Percentiles rank a stretch among this genome's conserved stretches.
These are phyloP conservation scores for Coptodon bakossiorum DNA, from an alignment of 2,113 vertebrate genomes.

Conservation along the genomic window DNA sequence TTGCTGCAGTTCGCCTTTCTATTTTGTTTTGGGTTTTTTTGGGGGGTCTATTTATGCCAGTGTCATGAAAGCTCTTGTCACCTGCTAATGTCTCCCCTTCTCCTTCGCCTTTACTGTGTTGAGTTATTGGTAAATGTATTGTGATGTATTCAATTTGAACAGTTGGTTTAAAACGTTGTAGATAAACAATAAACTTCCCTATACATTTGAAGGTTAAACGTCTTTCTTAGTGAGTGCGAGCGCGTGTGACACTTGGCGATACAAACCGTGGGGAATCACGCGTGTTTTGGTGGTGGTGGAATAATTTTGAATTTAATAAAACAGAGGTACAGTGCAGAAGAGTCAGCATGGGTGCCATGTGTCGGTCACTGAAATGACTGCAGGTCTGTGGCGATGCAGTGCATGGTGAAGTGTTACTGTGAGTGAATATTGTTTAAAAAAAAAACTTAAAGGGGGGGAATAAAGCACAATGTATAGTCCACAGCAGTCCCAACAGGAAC, in stretches of 20 bases:
- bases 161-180: conserved; percentile 52
- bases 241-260: conserved; percentile 38
- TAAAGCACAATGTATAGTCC: conserved; percentile 57
- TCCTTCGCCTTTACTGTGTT: conserved; percentile 16
- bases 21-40: conserved; percentile 31
- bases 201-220: conserved; percentile 53
- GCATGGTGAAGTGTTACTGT: conserved; percentile 44
- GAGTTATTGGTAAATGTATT: conserved; percentile 60
- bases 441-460: not conserved
- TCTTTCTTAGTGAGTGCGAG: conserved; percentile 50
- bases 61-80: conserved; percentile 59
- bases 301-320: not conserved
- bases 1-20: conserved; percentile 66
- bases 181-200: conserved; percentile 63
- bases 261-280: not conserved
- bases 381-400: not conserved
- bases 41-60: conserved; percentile 59
- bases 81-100: conserved; percentile 30
- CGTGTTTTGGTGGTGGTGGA: not conserved
- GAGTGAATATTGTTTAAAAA: not conserved
- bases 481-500: conserved; percentile 48
- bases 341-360: not conserved
- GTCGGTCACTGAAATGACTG: not conserved
- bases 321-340: not conserved
- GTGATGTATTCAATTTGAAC: conserved; percentile 63